Conservation (phyloP, 2,797 vertebrate genomes). For the Microctenopoma steveboyesi region DNA sequence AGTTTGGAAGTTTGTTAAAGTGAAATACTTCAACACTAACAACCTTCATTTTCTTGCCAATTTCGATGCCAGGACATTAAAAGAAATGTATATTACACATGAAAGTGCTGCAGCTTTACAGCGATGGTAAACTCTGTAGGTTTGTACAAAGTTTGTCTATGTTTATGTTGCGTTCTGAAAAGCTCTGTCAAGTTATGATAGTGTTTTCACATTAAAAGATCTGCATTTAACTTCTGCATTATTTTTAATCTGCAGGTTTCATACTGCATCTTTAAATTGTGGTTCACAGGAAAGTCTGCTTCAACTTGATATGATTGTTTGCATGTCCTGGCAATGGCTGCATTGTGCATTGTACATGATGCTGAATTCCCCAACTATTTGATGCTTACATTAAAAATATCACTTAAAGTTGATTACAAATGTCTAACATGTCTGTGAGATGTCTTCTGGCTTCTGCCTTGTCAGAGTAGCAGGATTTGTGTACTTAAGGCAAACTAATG, state of each 20-base stretch:
- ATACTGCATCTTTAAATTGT: slow-evolving; percentile 4
- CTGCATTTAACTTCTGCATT: not conserved
- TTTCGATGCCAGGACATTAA: too few species aligned
- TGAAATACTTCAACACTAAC: too few species aligned
- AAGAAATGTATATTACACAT: too few species aligned
- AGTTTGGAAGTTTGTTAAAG: too few species aligned
- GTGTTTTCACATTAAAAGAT: not conserved
- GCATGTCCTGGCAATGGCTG: slow-evolving; percentile 4
- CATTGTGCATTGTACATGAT: slow-evolving; percentile 24
- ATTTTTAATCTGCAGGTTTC: not conserved
- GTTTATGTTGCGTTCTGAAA: too few species aligned
- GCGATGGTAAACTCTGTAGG: too few species aligned
- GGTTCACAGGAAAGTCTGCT: slow-evolving; percentile 30
- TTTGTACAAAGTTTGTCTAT: too few species aligned
- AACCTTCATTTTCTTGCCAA: too few species aligned
- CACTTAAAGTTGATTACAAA: not conserved
- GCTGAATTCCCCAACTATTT: slow-evolving; percentile 2
- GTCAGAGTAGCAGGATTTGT: not conserved
- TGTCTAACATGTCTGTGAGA: not conserved
- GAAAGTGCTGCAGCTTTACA: too few species aligned
- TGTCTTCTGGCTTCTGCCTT: not conserved
- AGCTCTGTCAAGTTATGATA: too few species aligned
- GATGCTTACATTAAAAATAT: not conserved
- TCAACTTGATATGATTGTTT: slow-evolving; percentile 38
- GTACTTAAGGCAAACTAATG: not conserved